A percentile compares a stretch with the other conserved stretches of the same genome.
Conservation (phyloP, 2,888 invertebrate species). For the Protodeltote pygarga region DNA sequence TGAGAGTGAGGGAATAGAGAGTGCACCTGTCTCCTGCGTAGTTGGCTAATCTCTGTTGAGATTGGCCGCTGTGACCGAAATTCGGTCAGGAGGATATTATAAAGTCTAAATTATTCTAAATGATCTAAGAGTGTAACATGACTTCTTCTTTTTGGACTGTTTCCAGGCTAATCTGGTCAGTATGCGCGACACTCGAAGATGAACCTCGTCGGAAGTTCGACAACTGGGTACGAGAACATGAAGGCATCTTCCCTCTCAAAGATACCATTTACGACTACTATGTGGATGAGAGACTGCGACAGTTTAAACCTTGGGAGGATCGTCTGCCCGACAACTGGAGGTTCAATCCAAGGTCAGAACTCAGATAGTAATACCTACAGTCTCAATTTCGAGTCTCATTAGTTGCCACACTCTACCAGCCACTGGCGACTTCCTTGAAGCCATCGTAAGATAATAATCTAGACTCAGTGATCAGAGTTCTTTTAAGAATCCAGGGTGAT, state of each 20-base stretch:
- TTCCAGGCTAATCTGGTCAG: constrained; percentile 92
- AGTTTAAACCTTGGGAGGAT: constrained; percentile 93
- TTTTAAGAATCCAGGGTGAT: too few relatives aligned
- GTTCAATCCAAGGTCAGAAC: constrained; percentile 88
- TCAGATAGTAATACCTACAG: not conserved
- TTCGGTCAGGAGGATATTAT: too few relatives aligned
- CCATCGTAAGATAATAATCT: too few relatives aligned
- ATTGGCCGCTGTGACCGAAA: too few relatives aligned
- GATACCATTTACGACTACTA: constrained; percentile 96
- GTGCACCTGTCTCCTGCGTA: too few relatives aligned
- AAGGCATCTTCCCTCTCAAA: constrained; percentile 93
- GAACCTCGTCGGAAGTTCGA: constrained; percentile 92
- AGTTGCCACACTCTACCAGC: not conserved
- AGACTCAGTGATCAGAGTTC: too few relatives aligned
- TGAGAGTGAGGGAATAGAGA: too few relatives aligned
- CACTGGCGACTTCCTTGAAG: too few relatives aligned
- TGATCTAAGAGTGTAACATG: not conserved
- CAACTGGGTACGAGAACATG: constrained; percentile 92
- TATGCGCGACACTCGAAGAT: constrained; percentile 93
- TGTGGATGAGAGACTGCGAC: constrained; percentile 91
- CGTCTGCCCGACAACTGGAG: constrained; percentile 91
- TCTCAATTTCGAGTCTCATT: not conserved
- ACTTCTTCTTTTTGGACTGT: not conserved
- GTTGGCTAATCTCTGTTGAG: too few relatives aligned
- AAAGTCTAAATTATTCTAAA: too few relatives aligned